Evolutionary conservation across 2,113 vertebrate genomes (phyloP).

Genomic region (Cochlearius cochlearius): DNA sequence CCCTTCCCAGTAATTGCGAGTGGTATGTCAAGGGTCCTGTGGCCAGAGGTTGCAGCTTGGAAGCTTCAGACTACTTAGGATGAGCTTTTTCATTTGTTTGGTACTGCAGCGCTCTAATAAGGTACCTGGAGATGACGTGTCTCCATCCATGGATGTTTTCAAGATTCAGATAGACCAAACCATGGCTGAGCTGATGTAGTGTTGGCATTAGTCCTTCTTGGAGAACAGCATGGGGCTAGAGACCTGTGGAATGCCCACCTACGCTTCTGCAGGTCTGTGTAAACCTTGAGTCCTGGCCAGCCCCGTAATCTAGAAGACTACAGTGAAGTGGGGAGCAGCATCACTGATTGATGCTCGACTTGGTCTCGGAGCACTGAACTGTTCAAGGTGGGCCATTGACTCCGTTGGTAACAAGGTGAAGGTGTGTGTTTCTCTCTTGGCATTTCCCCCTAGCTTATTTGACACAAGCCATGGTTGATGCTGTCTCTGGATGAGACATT

Average conservation of each 20-base stretch:
- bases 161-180: neutral
- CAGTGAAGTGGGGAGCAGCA: neutral
- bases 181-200: neutral
- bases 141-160: neutral
- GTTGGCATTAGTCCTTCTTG: neutral
- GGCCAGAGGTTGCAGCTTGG: neutral
- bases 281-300: neutral
- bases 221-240: neutral
- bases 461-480: neutral
- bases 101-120: neutral
- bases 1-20: neutral
- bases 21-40: neutral
- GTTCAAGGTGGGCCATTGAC: neutral
- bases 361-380: neutral
- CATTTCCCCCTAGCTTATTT: neutral
- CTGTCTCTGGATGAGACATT: neutral
- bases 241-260: neutral
- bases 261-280: neutral
- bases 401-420: neutral
- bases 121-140: neutral
- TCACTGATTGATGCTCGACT: neutral
- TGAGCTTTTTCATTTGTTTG: neutral
- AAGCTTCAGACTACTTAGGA: neutral
- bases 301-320: neutral
- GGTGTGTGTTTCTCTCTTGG: neutral